Evolutionary conservation across 1,140 invertebrate genomes (phyloP).

Genomic region (Caenorhabditis briggsae): DNA sequence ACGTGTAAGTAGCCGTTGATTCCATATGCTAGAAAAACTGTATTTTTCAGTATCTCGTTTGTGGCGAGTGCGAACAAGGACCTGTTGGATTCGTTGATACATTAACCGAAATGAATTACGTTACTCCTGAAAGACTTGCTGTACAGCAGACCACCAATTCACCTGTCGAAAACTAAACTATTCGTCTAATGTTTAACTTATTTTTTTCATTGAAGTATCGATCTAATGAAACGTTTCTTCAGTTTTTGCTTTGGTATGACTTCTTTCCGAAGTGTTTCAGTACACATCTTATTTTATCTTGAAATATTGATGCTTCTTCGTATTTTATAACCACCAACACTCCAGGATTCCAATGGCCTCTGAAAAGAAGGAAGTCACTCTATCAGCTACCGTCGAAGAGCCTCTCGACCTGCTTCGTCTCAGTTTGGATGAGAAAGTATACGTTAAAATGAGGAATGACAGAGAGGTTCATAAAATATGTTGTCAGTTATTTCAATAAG

Average conservation of each 20-base stretch:
- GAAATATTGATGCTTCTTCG: no score
- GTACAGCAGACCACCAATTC: neutral
- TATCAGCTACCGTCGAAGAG: slow-evolving; percentile 84
- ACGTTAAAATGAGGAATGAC: slow-evolving; percentile 99
- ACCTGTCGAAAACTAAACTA: neutral
- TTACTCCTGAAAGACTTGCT: slow-evolving; percentile 4
- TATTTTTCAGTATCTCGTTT: slow-evolving; percentile 42
- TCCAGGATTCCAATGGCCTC: slow-evolving; percentile 45
- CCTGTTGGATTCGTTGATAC: slow-evolving; percentile 57
- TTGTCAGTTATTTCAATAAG: neutral
- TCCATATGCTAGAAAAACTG: neutral
- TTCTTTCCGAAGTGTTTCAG: no score
- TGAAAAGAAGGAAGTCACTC: slow-evolving; percentile 55
- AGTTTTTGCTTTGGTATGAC: no score
- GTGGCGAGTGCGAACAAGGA: slow-evolving; percentile 59
- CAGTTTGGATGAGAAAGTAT: slow-evolving; percentile 96
- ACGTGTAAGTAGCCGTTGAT: neutral
- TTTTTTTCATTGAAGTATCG: no score
- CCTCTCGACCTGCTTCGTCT: slow-evolving; percentile 93
- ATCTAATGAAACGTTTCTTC: no score
- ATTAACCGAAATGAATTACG: slow-evolving; percentile 28
- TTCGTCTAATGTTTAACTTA: no score
- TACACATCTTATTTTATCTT: no score
- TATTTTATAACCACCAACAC: neutral
- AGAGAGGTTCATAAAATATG: slow-evolving; percentile 81